phyloP scores from a whole-genome alignment of 2,797 vertebrate species.

The Chelon labrosus region DNA sequence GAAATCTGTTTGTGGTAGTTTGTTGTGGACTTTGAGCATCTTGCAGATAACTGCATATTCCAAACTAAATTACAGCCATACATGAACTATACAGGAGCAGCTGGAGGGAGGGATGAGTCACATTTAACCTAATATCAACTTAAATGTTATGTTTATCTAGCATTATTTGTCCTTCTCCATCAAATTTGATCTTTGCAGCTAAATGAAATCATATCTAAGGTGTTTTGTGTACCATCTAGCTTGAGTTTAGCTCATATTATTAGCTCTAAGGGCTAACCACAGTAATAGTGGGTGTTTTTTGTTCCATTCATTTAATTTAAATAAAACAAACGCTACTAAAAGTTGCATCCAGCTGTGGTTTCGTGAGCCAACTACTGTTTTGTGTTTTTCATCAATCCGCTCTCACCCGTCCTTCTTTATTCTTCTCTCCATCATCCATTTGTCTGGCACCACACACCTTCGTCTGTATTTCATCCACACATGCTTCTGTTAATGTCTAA shows the following conservation, averaged over 20 bases:
- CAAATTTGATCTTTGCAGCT: neutral
- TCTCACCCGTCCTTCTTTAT: conserved; percentile 1
- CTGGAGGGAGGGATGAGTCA: neutral
- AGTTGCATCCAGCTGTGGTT: neutral
- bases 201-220: neutral
- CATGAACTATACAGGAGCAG: neutral
- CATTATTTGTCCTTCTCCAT: neutral
- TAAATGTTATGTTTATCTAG: neutral
- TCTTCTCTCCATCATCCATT: neutral
- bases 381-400: neutral
- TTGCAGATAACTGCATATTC: neutral
- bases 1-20: conserved; percentile 3
- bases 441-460: neutral
- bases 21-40: conserved; percentile 9
- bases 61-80: neutral
- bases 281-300: no score
- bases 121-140: neutral
- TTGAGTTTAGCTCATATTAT: no score
- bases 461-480: conserved; percentile 10
- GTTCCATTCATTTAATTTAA: no score
- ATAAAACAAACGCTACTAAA: no score
- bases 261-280: no score
- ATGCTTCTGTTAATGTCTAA: neutral
- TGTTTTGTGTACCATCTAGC: no score
- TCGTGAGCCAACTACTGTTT: neutral